phyloP scores from a whole-genome alignment of 2,113 vertebrate genomes.

The Chaetodon trifascialis region DNA sequence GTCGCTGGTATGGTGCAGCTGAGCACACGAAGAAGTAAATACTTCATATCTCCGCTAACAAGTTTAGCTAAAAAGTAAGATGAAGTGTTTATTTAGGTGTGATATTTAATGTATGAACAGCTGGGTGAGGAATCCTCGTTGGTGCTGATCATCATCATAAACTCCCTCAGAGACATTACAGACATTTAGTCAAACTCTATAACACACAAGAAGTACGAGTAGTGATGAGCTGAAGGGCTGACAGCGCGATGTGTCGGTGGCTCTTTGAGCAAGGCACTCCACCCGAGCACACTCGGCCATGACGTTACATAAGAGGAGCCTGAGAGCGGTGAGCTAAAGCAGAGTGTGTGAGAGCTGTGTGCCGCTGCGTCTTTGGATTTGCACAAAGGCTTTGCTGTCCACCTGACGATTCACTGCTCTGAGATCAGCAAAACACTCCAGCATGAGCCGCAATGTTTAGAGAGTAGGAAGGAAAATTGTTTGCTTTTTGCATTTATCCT shows the following conservation, averaged over 20 bases:
- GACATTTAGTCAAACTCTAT: background rate
- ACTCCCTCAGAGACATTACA: background rate
- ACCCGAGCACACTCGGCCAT: background rate
- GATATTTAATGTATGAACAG: background rate
- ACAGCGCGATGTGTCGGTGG: background rate
- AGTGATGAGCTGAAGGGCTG: background rate
- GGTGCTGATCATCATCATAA: background rate
- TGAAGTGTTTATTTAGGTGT: too few species aligned
- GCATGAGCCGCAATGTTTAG: background rate
- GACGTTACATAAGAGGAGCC: slow-evolving; percentile 16
- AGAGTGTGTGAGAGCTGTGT: background rate
- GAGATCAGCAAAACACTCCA: background rate
- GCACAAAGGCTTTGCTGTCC: background rate
- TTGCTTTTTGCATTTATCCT: too few species aligned
- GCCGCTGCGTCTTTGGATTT: background rate
- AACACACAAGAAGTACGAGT: too few species aligned
- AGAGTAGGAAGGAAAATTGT: background rate
- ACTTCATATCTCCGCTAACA: background rate
- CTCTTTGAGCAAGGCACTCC: background rate
- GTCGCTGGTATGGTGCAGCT: background rate
- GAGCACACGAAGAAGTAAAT: background rate
- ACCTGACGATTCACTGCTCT: background rate
- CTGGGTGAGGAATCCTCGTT: background rate
- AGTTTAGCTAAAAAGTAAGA: background rate
- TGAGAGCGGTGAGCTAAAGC: background rate